A percentile compares a stretch with the other conserved stretches of the same genome.
These are phyloP conservation scores for Bubo blakistoni DNA, from an alignment of 2,113 vertebrate genomes.

Conservation along the genomic window DNA sequence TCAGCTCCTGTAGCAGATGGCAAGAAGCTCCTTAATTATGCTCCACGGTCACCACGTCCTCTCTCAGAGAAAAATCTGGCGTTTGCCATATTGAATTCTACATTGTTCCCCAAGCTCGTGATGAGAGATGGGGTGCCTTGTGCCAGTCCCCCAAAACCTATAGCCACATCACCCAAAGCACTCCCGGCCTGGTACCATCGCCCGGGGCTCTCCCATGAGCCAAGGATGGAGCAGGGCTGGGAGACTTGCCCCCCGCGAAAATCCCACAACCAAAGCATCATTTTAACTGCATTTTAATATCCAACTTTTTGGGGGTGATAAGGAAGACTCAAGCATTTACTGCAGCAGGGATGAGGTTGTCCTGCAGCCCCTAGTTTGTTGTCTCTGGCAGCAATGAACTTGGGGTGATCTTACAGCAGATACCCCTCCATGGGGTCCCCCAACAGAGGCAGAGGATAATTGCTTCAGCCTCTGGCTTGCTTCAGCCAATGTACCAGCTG, in stretches of 20 bases:
- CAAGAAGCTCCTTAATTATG: not conserved
- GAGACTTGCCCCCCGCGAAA: not conserved
- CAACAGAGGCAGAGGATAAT: not conserved
- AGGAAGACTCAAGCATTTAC: not conserved
- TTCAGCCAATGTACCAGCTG: not conserved
- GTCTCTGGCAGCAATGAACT: not conserved
- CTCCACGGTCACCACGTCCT: not conserved
- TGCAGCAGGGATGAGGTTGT: not conserved
- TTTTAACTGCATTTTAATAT: not conserved
- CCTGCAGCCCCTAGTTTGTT: not conserved
- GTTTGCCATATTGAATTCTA: not conserved
- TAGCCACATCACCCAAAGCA: not conserved
- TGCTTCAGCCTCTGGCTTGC: not conserved
- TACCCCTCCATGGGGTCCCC: rapidly evolving
- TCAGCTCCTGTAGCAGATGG: not conserved
- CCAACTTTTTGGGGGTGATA: rapidly evolving
- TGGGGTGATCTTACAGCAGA: not conserved
- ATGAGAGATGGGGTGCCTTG: not conserved
- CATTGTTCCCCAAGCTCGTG: rapidly evolving
- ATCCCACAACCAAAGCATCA: not conserved
- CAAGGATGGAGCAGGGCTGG: not conserved
- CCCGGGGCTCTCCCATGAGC: not conserved
- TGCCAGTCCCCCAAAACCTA: not conserved
- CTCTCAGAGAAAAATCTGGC: not conserved
- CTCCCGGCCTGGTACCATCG: rapidly evolving